phyloP scores from a whole-genome alignment of 2,888 invertebrate species.

The Cheilosia scutellata region DNA sequence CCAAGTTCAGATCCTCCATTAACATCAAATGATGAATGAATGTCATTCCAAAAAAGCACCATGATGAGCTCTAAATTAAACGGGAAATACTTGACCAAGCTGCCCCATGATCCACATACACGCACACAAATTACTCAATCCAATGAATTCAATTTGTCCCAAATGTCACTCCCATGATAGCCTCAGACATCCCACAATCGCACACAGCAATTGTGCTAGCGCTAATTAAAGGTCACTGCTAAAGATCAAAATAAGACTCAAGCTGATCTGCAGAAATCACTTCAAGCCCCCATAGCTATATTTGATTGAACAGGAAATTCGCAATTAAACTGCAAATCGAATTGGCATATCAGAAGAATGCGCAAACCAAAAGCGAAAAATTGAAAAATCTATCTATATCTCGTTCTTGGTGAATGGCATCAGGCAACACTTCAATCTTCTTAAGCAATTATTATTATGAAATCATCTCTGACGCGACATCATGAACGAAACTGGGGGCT shows the following conservation, averaged over 20 bases:
- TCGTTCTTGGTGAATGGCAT: constrained; percentile 26
- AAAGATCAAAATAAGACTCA: constrained; percentile 59
- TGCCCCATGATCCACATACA: constrained; percentile 14
- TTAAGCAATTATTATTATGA: constrained; percentile 46
- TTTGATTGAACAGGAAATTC: constrained; percentile 66
- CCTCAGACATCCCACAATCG: constrained; percentile 7
- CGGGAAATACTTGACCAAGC: constrained; percentile 38
- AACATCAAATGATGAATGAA: background rate
- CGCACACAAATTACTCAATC: constrained; percentile 12
- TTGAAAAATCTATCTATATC: constrained; percentile 5
- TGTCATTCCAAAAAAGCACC: background rate
- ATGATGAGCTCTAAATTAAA: background rate
- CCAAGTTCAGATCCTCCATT: background rate
- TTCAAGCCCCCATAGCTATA: background rate
- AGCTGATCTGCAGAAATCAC: constrained; percentile 31
- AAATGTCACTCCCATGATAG: constrained; percentile 34
- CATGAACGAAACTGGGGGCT: constrained; percentile 35
- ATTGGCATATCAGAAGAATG: background rate
- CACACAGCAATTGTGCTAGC: background rate
- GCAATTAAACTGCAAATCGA: constrained; percentile 52
- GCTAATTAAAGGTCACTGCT: constrained; percentile 65
- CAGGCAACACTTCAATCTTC: constrained; percentile 29
- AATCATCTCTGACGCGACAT: constrained; percentile 53
- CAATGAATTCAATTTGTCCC: constrained; percentile 32
- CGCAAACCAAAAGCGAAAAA: background rate